Base-by-base conservation (phyloP, 2,888 invertebrate species). In the Philopedon plagiatum region DNA sequence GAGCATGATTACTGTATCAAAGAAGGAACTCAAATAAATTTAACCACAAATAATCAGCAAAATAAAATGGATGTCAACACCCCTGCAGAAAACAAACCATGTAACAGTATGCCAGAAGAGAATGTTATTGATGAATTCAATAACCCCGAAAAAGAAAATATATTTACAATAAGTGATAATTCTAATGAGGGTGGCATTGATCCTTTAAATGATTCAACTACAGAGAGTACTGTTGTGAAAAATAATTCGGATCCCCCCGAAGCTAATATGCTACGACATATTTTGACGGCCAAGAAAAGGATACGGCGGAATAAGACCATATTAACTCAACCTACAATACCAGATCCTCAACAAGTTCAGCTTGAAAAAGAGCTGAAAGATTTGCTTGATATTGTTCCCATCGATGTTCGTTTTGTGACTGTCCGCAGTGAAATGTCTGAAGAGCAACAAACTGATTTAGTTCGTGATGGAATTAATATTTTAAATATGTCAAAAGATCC, bases 401-500 rank as follows among this genome's bases (percentile, higher is more conserved):
- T 19, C 11, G 21, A 46, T 11, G 2, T 46, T 26, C 4, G 29
- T 18, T 61, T 44, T 26, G 1, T 61, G 4, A 19, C 19, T 46
- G 32, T 29, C n/a, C 18, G 18, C 9, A 46, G n/a, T 26, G 46
- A 46, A 5, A 44, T 61, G 19, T 23, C 46, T 41, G 15, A 15
- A 18, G 61, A 61, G 11, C 29, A 61, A 7, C 44, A 61, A 19
- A 5, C 46, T 4, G 46, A 26, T 15, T 61, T 61, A 29, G 19
- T 61, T 11, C 29, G 18, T 11, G 46, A 44, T 29, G 61, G 61
- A 11, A 8, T 61, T 0, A 46, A 61, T 19, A 18, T 61, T 11
- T 15, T 61, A 9, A 61, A 61, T 61, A 61, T 61, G 46, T 61
- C 61, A 1, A 32, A 15, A 11, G 32, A 61, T 18, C 18, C 32